Base-by-base conservation (phyloP, 2,888 invertebrate species). In the Merodon equestris region DNA sequence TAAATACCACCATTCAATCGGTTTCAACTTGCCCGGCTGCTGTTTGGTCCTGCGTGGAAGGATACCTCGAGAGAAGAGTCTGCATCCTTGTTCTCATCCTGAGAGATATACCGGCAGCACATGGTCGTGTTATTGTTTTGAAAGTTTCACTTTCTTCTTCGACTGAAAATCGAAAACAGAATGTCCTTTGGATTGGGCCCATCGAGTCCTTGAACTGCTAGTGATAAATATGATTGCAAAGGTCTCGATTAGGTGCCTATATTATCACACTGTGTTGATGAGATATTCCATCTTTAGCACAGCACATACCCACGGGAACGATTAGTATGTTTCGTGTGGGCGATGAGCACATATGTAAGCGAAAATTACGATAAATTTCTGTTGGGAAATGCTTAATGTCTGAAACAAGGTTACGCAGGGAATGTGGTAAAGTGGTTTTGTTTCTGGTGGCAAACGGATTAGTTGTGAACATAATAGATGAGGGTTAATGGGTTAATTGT, bases 91-190 rank as follows among this genome's bases (percentile, higher is more conserved):
- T 56, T 60, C 50, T 61, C 47, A 14, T 4, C 12, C 1, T 38
- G 12, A n/a, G 36, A 45, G 56, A 38, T 40, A 47, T 12, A 9
- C 9, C n/a, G 19, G 34, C 44, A 67, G 72, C 77, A 73, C 73
- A 56, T 77, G 77, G 73, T 27, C 44, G 13, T 77, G 61, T 77
- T 77, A 63, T 77, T 77, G 77, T 77, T 77, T 68, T 67, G 57
- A 68, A 40, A 53, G 38, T 77, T 77, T 77, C 73, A 73, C 77
- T 77, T 77, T 77, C 67, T 47, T 27, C 47, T 13, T 34, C 7
- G 27, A 27, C 27, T 27, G 27, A 7, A 27, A 27, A 27, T 7
- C 7, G 27, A 4, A 27, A 27, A 4, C 27, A 7, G 2, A 27
- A 7, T 27, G 7, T 27, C 27, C 27, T 7, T 4, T 27, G 7